Base-by-base conservation (phyloP, 2,113 vertebrate species). In the Phrynocephalus versicolor region DNA sequence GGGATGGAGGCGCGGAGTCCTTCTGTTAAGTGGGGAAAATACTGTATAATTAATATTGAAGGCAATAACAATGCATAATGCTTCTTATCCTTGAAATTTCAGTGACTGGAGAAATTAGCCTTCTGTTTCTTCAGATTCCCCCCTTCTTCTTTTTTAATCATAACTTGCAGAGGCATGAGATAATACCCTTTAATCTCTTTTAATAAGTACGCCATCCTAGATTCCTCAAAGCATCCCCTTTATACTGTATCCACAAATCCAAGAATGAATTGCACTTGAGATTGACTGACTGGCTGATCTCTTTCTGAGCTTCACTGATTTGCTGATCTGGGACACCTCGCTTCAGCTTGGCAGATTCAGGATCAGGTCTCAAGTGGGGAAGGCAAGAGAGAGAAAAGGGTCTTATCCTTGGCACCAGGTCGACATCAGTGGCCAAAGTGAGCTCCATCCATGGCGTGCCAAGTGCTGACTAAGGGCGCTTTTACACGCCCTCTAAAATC, bases 171-270 rank as follows among this genome's bases (percentile, higher is more conserved):
- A 94, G 91, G 90, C 90, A 93, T 90, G 92, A 51, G 1, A 90
- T 96, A 97, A 95, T 96, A 95, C 92, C 83, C 87, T 95, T 95
- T 97, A 96, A 97, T 97, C 93, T 96, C 89, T 90, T 95, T 95
- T 95, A 95, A 95, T 96, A 96, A 96, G 91, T 92, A 94, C 70
- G 88, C 91, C 93, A 94, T 87, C 90, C 88, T 89, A 76, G 85
- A 86, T 93, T 95, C 95, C 92, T 93, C 86, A 92, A 93, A 94
- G 91, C 90, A 92, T 94, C 89, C 87, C 37, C 94, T 96, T 94
- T 92, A 67, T 93, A 93, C 88, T 87, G 71, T 87, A 93, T 93
- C 85, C 90, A 93, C 86, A 95, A 95, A 96, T 94, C 89, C 93
- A 93, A 92, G 88, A 94, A 94, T 84, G 85, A 88, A 89, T 89